Evolutionary conservation across 2,797 vertebrate species (phyloP).

Genomic region (Microhierax caerulescens): DNA sequence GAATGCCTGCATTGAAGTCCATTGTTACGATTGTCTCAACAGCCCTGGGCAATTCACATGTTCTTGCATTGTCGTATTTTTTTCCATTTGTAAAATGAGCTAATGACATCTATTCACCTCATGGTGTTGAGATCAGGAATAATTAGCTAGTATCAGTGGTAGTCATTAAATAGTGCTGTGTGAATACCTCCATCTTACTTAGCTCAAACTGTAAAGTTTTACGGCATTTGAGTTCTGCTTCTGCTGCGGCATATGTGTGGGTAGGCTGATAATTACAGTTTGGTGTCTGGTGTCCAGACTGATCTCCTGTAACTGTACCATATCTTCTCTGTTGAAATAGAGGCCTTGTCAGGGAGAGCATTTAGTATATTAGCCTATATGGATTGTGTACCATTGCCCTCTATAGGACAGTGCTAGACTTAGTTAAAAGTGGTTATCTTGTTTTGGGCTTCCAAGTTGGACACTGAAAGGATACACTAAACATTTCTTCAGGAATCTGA

Average conservation of each 20-base stretch:
- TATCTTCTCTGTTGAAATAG: not conserved
- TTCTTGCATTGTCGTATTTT: not conserved
- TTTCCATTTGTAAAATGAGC: not conserved
- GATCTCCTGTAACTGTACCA: not conserved
- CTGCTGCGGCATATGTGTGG: not conserved
- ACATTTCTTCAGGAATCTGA: not conserved
- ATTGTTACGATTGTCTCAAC: not conserved
- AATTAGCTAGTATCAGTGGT: not conserved
- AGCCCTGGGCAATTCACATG: not conserved
- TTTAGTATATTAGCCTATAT: not conserved
- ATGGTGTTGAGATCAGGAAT: not conserved
- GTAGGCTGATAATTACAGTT: not conserved
- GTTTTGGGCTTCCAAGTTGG: not conserved
- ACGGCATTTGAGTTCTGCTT: not conserved
- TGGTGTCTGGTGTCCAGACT: not conserved
- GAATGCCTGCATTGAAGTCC: not conserved
- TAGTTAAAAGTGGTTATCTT: not conserved
- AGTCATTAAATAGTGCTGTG: not conserved
- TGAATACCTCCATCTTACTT: not conserved
- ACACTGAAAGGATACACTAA: not conserved
- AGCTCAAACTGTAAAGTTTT: not conserved
- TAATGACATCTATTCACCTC: not conserved
- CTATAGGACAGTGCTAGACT: conserved; percentile 12
- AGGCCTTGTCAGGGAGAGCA: not conserved
- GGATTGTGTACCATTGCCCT: conserved; percentile 35